Conservation (phyloP, 37 sponge, comb jelly and placozoan genomes). For the Beroe forskalii region DNA sequence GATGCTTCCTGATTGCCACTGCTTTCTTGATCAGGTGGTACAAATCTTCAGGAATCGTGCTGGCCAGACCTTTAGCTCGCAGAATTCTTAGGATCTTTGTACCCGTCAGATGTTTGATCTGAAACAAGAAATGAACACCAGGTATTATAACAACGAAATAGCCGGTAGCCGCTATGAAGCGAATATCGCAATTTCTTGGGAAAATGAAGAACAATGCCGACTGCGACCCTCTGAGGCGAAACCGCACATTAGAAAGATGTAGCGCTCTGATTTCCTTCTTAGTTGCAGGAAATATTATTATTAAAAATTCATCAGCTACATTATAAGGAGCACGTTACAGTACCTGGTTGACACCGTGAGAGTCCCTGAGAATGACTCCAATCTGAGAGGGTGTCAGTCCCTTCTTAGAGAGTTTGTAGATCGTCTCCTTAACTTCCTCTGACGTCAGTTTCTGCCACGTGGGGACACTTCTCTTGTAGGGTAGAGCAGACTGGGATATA, state of each 20-base stretch:
- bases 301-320: too few species aligned
- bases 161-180: too few species aligned
- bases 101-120: slow-evolving; percentile 86
- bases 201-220: too few species aligned
- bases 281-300: too few species aligned
- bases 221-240: too few species aligned
- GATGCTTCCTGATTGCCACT: slow-evolving; percentile 90
- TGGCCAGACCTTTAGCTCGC: slow-evolving; percentile 88
- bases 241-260: too few species aligned
- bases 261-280: too few species aligned
- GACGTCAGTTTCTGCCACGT: slow-evolving; percentile 88
- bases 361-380: slow-evolving; percentile 89
- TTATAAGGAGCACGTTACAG: too few species aligned
- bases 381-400: slow-evolving; percentile 93
- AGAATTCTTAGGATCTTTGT: slow-evolving; percentile 94
- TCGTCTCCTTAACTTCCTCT: slow-evolving; percentile 95
- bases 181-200: too few species aligned
- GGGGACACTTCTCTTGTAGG: slow-evolving; percentile 88
- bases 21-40: slow-evolving; percentile 97
- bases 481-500: slow-evolving; percentile 86
- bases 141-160: too few species aligned
- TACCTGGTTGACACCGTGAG: slow-evolving; percentile 82
- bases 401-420: slow-evolving; percentile 95
- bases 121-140: slow-evolving; percentile 34
- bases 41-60: slow-evolving; percentile 87